These are phyloP conservation scores for Cosmopolites sordidus DNA, from an alignment of 2,888 invertebrate genomes.

Conservation along the genomic window DNA sequence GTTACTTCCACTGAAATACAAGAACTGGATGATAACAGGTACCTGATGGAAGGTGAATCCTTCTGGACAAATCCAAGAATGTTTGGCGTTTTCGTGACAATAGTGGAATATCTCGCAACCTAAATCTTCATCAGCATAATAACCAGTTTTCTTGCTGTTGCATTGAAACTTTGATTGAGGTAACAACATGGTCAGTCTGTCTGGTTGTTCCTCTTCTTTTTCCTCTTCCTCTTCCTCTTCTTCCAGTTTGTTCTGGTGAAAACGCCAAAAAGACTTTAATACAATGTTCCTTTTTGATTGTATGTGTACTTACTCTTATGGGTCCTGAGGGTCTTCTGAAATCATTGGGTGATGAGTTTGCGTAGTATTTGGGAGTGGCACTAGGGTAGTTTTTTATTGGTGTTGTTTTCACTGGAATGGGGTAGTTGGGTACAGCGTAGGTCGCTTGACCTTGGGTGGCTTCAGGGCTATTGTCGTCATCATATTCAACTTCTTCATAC, in stretches of 20 bases:
- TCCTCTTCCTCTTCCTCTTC: conserved; percentile 48
- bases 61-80: conserved; percentile 91
- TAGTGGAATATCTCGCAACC: conserved; percentile 92
- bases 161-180: conserved; percentile 84
- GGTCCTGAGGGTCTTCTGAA: background rate
- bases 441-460: conserved; percentile 34
- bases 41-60: conserved; percentile 86
- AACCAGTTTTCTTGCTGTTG: conserved; percentile 75
- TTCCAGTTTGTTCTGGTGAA: conserved; percentile 18
- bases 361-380: conserved; percentile 18
- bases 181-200: conserved; percentile 71
- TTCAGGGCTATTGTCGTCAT: conserved; percentile 31
- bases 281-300: too few relatives aligned
- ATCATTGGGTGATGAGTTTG: background rate
- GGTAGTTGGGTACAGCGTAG: conserved; percentile 15
- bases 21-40: too few relatives aligned
- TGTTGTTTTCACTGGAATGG: conserved; percentile 9
- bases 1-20: too few relatives aligned
- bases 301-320: background rate
- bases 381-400: conserved; percentile 17
- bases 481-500: conserved; percentile 30
- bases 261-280: too few relatives aligned
- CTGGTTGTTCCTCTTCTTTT: conserved; percentile 80
- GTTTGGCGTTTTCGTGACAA: conserved; percentile 83
- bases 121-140: conserved; percentile 85